Conservation (phyloP, 2,888 invertebrate genomes). For the Strigamia transsilvanica region DNA sequence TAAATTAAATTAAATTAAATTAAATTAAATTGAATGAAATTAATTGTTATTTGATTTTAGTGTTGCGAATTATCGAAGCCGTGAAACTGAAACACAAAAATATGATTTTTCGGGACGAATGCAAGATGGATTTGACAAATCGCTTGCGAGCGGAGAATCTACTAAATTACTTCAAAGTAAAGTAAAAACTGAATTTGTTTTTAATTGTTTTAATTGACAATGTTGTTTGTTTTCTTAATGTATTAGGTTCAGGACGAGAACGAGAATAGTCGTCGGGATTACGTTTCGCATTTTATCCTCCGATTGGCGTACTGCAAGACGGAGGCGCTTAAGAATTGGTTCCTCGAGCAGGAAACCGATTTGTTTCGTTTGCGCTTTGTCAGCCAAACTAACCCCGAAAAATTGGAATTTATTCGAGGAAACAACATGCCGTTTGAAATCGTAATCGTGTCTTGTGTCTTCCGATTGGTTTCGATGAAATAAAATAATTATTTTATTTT, state of each 20-base stretch:
- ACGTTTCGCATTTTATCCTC: conserved; percentile 91
- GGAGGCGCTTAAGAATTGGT: conserved; percentile 77
- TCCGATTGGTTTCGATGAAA: not conserved
- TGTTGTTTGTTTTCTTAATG: not conserved
- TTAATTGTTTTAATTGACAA: not conserved
- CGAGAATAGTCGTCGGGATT: conserved; percentile 69
- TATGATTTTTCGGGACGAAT: conserved; percentile 13
- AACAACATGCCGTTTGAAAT: conserved; percentile 11
- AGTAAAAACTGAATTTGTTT: no score
- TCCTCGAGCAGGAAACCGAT: conserved; percentile 87
- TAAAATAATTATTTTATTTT: not conserved
- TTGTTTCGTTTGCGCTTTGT: conserved; percentile 75
- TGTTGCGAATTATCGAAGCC: not conserved
- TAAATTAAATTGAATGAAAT: no score
- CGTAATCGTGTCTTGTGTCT: not conserved
- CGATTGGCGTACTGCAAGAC: conserved; percentile 86
- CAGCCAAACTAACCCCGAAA: not conserved
- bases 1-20: not conserved
- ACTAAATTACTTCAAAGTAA: not conserved
- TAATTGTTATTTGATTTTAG: not conserved
- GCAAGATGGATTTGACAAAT: not conserved
- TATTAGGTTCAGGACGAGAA: conserved; percentile 36
- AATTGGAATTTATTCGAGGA: not conserved
- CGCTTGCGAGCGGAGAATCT: not conserved
- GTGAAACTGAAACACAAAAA: not conserved